A percentile compares a stretch with the other conserved stretches of the same genome.
These are phyloP conservation scores for Nothobranchius furzeri DNA, from an alignment of 2,113 vertebrate species.

Conservation along the genomic window DNA sequence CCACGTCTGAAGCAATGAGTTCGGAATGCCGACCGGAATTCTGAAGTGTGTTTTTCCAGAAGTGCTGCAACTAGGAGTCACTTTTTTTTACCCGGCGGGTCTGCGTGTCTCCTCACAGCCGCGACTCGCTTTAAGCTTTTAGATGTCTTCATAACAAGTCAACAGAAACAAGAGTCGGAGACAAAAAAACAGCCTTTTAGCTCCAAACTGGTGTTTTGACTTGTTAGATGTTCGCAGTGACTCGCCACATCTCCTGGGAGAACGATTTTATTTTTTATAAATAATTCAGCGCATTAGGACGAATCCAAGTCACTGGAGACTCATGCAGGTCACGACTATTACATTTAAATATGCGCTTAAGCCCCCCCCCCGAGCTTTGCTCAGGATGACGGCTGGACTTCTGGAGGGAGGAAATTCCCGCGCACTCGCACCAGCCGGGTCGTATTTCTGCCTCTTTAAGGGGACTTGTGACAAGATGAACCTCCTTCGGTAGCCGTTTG, in stretches of 20 bases:
- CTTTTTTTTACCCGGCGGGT: background rate
- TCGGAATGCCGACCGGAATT: conserved; percentile 75
- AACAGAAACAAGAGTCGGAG: conserved; percentile 9
- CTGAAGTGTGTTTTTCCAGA: conserved; percentile 63
- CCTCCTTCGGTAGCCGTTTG: background rate
- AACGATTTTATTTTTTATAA: background rate
- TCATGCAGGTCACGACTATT: background rate
- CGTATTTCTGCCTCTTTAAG: background rate
- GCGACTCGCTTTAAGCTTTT: conserved; percentile 16
- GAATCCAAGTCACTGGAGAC: background rate
- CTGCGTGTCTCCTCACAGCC: conserved; percentile 32
- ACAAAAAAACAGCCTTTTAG: background rate
- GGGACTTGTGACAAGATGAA: background rate
- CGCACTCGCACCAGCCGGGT: background rate
- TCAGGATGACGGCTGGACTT: background rate
- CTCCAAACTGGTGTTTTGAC: background rate
- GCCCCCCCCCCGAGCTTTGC: background rate
- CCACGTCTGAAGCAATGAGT: conserved; percentile 74
- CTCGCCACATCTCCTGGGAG: background rate
- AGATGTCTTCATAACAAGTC: conserved; percentile 21
- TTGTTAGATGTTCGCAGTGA: conserved; percentile 3
- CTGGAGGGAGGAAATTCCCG: background rate
- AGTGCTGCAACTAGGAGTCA: no score
- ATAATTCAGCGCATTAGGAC: background rate
- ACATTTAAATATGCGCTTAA: background rate